phyloP scores from a whole-genome alignment of 2,888 invertebrate genomes.

The Sesia apiformis region DNA sequence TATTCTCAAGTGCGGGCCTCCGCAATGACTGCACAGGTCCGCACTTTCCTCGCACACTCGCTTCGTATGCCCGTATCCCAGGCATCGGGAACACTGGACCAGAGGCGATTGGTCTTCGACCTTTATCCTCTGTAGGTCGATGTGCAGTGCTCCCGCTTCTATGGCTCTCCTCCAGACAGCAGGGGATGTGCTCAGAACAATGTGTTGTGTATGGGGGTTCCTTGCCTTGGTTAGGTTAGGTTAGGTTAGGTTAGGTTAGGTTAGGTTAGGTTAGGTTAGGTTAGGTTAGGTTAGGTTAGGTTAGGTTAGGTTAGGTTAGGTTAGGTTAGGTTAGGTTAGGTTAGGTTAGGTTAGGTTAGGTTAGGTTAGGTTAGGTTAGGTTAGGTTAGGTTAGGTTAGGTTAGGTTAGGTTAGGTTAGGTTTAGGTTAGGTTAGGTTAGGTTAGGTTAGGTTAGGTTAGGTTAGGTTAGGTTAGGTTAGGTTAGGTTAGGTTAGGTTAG shows the following conservation, averaged over 20 bases:
- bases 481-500: not conserved
- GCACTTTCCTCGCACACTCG: too few species aligned
- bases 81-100: too few species aligned
- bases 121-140: too few species aligned
- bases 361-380: not conserved
- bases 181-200: too few species aligned
- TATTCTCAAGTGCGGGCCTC: too few species aligned
- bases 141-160: too few species aligned
- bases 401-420: not conserved
- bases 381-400: not conserved
- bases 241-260: not conserved
- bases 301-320: not conserved
- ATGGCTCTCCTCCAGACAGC: too few species aligned
- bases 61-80: too few species aligned
- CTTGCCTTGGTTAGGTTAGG: not conserved
- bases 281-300: not conserved
- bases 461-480: not conserved
- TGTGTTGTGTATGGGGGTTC: too few species aligned
- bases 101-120: too few species aligned
- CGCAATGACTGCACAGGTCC: too few species aligned
- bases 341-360: not conserved
- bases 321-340: not conserved
- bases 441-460: too few species aligned
- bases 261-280: not conserved
- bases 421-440: not conserved